Evolutionary conservation across 2,113 vertebrate species (phyloP).

Genomic region (Calidris pugnax): DNA sequence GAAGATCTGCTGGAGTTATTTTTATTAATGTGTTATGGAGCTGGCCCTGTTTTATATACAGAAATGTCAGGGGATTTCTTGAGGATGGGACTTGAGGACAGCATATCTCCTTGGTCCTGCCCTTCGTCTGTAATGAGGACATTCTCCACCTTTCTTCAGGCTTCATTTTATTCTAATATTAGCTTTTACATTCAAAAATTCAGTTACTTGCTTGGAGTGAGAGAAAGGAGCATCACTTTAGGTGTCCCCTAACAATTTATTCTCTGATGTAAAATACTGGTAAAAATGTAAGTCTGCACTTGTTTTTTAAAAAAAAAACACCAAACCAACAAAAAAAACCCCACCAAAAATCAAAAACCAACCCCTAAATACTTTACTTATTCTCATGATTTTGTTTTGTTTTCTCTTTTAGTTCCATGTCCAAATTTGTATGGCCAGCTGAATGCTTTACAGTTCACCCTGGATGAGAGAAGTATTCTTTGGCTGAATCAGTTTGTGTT

Average conservation of each 20-base stretch:
- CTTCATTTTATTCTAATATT: background rate
- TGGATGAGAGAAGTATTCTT: conserved; percentile 94
- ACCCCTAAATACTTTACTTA: background rate
- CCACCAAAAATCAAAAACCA: background rate
- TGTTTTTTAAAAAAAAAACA: rapidly evolving
- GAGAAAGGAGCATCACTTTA: background rate
- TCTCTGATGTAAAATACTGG: background rate
- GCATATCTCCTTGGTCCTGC: background rate
- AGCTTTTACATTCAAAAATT: background rate
- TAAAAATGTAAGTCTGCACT: background rate
- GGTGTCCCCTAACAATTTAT: background rate
- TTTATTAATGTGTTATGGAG: background rate
- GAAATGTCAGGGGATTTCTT: background rate
- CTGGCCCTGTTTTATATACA: background rate
- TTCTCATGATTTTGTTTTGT: background rate
- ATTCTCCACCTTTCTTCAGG: background rate
- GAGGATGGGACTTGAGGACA: background rate
- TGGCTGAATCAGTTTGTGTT: conserved; percentile 97
- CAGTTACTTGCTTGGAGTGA: background rate
- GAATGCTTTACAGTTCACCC: conserved; percentile 94
- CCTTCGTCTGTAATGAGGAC: background rate
- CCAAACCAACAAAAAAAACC: background rate
- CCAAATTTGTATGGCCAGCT: conserved; percentile 89
- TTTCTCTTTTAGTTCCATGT: conserved; percentile 86
- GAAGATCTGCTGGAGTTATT: background rate